Percentiles rank a stretch among this genome's conserved stretches.
Evolutionary conservation across 1,140 invertebrate genomes (phyloP).

Genomic region (Caenorhabditis brenneri): DNA sequence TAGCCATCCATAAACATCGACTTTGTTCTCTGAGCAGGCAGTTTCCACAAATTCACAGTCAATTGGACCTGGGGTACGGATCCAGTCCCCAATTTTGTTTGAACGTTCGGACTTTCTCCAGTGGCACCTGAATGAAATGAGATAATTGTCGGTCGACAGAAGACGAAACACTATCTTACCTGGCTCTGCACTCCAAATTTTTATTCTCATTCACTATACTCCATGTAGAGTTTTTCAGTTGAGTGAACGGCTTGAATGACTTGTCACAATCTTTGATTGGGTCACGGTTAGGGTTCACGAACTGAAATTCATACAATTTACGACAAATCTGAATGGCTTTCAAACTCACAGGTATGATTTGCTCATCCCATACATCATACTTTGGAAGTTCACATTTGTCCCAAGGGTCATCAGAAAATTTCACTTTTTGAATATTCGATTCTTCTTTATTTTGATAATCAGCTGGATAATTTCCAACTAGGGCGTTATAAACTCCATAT

Average conservation of each 20-base stretch:
- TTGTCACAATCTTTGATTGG: neutral
- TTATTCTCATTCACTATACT: neutral
- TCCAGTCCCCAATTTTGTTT: constrained; percentile 28
- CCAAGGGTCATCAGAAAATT: neutral
- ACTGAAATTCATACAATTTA: neutral
- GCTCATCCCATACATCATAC: constrained; percentile 42
- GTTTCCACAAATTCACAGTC: constrained; percentile 48
- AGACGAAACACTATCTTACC: neutral
- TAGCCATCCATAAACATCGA: constrained; percentile 1
- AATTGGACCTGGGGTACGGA: neutral
- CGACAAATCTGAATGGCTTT: neutral
- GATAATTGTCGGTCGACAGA: neutral
- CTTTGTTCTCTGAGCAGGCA: constrained; percentile 14
- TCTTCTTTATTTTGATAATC: neutral
- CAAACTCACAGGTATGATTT: constrained; percentile 8
- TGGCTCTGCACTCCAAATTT: constrained; percentile 1
- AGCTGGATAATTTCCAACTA: neutral
- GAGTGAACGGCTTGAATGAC: neutral
- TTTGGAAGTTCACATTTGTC: constrained; percentile 34
- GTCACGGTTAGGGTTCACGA: neutral
- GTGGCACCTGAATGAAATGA: constrained; percentile 3
- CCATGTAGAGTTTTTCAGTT: constrained; percentile 5
- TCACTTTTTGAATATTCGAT: neutral
- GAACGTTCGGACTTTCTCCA: neutral
- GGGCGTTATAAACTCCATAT: neutral